Evolutionary conservation across 2,888 invertebrate genomes (phyloP), one percentile per base, ranked within the genome.

Genomic region (Xylota sylvarum): DNA sequence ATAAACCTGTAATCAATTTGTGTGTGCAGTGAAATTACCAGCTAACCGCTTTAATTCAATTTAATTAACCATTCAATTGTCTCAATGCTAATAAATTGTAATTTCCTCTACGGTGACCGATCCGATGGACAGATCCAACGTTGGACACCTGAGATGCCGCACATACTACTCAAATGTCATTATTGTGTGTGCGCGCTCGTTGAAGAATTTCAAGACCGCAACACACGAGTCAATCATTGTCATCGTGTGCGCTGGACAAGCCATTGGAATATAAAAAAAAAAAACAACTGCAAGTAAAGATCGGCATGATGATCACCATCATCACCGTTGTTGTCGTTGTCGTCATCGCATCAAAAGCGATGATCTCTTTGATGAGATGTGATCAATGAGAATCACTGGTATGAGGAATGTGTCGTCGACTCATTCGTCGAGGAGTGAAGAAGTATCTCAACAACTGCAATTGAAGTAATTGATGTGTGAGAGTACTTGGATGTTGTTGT

Each of bases 21-120:
- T 84, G 74, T 67, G 55, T 56, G 58, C 76, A 78, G 55, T 65
- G 58, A 69, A 83, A 67, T 69, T 62, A 62, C 78, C 56, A 78
- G 37, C 32, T 73, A 73, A 73, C 60, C 65, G 80, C 80, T 76
- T 70, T 76, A 80, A 76, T 85, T 85, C 80, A 64, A 84, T 80
- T 84, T 72, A 80, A 84, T 84, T 85, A 80, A 81, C 74, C 80
- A 85, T 72, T 85, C 85, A 81, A 85, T 81, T 85, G 85, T 81
- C 76, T 85, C 65, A 52, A 55, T 52, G 72, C 70, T 70, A 81
- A 81, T 85, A 81, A 85, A 85, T 81, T 76, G 76, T 81, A 70
- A 80, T 64, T 80, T 74, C 12, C 64, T 65, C 43, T 37, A 5
- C 46, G 17, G 35, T 27, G 17, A 43, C 40, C 10, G 37, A 37